These are phyloP conservation scores for Philotrypesis tridentata DNA, from an alignment of 1,140 invertebrate genomes.

Conservation along the genomic window DNA sequence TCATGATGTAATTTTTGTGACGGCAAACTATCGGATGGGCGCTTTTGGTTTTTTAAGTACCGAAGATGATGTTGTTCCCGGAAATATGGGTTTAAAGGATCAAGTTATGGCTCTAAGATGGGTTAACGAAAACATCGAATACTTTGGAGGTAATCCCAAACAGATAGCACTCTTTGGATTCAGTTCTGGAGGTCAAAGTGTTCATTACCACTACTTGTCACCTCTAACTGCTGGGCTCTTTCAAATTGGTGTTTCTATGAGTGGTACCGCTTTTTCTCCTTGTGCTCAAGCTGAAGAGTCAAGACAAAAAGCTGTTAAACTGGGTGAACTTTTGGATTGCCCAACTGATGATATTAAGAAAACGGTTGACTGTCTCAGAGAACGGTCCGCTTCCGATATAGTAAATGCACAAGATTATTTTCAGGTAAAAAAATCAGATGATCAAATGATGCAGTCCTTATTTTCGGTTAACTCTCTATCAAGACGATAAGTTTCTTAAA, in stretches of 20 bases:
- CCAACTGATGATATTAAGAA: background rate
- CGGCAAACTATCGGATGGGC: background rate
- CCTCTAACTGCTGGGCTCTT: background rate
- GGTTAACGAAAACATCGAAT: background rate
- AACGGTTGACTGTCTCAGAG: constrained; percentile 7
- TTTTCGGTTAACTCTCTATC: too few relatives aligned
- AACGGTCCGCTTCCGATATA: background rate
- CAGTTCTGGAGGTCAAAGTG: background rate
- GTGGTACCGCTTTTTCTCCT: background rate
- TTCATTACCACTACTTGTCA: constrained; percentile 23
- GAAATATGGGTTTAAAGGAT: constrained; percentile 28
- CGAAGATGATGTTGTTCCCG: constrained; percentile 9
- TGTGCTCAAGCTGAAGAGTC: background rate
- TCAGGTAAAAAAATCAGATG: too few relatives aligned
- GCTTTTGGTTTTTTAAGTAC: constrained; percentile 21
- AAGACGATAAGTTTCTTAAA: too few relatives aligned
- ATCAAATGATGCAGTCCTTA: too few relatives aligned
- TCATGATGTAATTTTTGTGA: background rate
- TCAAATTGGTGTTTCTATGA: background rate
- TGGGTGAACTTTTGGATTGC: background rate
- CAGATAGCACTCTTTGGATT: background rate
- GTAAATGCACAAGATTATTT: background rate
- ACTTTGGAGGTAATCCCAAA: constrained; percentile 14
- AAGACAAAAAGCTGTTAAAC: background rate
- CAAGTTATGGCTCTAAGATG: background rate